phyloP scores from a whole-genome alignment of 1,140 invertebrate species.

The Centruroides vittatus region DNA sequence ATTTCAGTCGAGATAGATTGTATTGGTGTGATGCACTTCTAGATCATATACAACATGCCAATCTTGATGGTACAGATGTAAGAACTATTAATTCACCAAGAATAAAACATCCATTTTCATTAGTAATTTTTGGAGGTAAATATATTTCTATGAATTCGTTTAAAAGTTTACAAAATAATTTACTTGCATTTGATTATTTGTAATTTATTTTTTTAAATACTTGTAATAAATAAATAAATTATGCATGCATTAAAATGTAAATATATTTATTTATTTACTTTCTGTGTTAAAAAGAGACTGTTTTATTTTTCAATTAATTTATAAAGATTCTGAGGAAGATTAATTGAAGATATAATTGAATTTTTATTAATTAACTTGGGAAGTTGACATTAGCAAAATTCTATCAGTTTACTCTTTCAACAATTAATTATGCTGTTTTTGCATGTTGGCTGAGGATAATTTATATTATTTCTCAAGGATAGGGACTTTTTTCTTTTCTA shows the following conservation, averaged over 20 bases:
- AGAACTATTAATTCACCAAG: conserved; percentile 66
- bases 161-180: neutral
- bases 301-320: no score
- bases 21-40: conserved; percentile 93
- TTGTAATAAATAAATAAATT: neutral
- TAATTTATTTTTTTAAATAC: neutral
- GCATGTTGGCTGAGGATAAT: no score
- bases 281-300: no score
- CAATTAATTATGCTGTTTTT: no score
- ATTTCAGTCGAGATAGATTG: conserved; percentile 67
- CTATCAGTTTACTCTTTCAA: no score
- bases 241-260: neutral
- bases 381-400: no score
- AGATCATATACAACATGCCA: conserved; percentile 90
- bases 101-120: conserved; percentile 90
- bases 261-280: no score
- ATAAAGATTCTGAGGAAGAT: no score
- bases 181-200: neutral
- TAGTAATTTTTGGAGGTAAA: conserved; percentile 66
- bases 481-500: no score
- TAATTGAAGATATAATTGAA: no score
- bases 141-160: conserved; percentile 1
- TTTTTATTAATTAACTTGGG: no score
- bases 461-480: no score
- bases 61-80: conserved; percentile 84